These are phyloP conservation scores for Hirtodrosophila alboralis DNA, from an alignment of 2,888 invertebrate genomes.

Conservation along the genomic window DNA sequence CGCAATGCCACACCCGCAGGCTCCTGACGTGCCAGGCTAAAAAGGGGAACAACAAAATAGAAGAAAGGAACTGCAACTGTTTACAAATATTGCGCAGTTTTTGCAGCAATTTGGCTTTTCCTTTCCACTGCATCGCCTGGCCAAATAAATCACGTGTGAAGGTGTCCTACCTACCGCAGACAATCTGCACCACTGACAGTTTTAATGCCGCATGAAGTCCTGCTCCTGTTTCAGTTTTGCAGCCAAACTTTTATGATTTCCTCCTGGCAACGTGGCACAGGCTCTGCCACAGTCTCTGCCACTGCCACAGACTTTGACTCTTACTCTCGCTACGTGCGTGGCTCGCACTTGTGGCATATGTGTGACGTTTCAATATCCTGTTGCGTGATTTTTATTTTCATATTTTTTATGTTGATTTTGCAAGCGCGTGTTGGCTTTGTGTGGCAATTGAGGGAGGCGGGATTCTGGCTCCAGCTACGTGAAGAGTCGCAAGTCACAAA, in stretches of 20 bases:
- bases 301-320: background rate
- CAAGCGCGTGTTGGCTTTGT: constrained; percentile 36
- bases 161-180: constrained; percentile 78
- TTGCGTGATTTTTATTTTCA: constrained; percentile 81
- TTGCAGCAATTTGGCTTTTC: constrained; percentile 54
- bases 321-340: constrained; percentile 46
- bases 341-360: constrained; percentile 76
- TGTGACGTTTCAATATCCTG: constrained; percentile 83
- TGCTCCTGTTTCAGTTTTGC: constrained; percentile 38
- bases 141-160: constrained; percentile 82
- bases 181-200: constrained; percentile 81
- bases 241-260: constrained; percentile 68
- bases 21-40: constrained; percentile 4
- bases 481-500: constrained; percentile 83
- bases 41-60: no score
- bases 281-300: background rate
- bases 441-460: constrained; percentile 8
- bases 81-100: constrained; percentile 72
- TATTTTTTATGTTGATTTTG: constrained; percentile 65
- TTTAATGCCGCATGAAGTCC: constrained; percentile 82
- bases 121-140: constrained; percentile 47
- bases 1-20: constrained; percentile 17
- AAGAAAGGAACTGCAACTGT: constrained; percentile 68
- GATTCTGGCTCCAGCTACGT: constrained; percentile 63
- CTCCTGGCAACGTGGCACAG: constrained; percentile 27